Conservation (phyloP, 2,113 vertebrate species). For the Sinocyclocheilus anophthalmus region DNA sequence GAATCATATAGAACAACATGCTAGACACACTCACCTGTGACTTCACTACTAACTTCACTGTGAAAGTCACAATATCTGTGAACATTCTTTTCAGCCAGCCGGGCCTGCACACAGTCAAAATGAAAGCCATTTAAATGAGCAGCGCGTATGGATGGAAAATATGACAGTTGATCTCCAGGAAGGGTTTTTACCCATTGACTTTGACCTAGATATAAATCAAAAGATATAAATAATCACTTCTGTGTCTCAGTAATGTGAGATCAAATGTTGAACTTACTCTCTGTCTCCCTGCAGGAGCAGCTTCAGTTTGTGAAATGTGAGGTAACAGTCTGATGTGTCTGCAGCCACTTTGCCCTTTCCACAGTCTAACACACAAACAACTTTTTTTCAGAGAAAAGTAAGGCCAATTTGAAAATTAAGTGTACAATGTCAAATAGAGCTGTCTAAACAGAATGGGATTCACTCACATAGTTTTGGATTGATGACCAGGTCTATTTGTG, state of each 20-base stretch:
- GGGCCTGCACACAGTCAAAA: conserved; percentile 69
- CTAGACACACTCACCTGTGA: conserved; percentile 79
- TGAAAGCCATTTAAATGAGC: not conserved
- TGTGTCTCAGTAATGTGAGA: not conserved
- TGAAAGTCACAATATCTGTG: conserved; percentile 86
- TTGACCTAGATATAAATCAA: not conserved
- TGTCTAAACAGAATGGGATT: not conserved
- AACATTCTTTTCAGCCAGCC: conserved; percentile 87
- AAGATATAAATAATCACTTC: not conserved
- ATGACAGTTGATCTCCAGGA: not conserved
- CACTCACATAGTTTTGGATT: conserved; percentile 79
- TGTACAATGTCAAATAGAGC: not conserved
- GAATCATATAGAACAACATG: conserved; percentile 11
- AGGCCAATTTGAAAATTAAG: not conserved
- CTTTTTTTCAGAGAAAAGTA: not conserved
- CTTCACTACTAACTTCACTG: conserved; percentile 84
- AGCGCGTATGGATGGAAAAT: not conserved
- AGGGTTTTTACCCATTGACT: conserved; percentile 4
- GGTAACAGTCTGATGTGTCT: conserved; percentile 77
- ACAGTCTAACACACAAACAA: conserved; percentile 71
- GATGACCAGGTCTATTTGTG: conserved; percentile 82
- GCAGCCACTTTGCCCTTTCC: conserved; percentile 75
- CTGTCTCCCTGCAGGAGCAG: conserved; percentile 82
- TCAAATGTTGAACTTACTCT: conserved; percentile 74
- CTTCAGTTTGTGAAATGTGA: conserved; percentile 80